phyloP scores from a whole-genome alignment of 2,113 vertebrate species.

The Benitochromis conjunctus region DNA sequence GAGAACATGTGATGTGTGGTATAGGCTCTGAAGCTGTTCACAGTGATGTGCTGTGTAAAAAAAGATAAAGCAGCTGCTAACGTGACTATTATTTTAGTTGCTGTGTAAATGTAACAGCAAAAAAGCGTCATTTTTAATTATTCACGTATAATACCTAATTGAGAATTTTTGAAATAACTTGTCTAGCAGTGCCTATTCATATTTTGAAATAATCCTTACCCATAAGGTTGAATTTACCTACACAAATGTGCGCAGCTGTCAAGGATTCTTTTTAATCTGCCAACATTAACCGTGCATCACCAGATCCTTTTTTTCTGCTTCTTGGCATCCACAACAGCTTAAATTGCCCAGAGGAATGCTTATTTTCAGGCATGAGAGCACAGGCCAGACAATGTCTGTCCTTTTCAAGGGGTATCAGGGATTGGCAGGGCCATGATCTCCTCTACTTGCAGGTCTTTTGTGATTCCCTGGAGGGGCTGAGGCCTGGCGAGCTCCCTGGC shows the following conservation, averaged over 20 bases:
- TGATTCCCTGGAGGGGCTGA: conserved; percentile 51
- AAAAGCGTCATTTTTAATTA: background rate
- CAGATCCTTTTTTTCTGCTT: conserved; percentile 10
- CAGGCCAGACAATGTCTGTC: conserved; percentile 57
- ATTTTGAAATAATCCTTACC: background rate
- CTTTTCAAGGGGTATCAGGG: conserved; percentile 64
- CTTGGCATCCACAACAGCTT: conserved; percentile 9
- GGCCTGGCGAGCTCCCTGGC: conserved; percentile 46
- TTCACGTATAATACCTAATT: background rate
- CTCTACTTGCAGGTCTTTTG: conserved; percentile 53
- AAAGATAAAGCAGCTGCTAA: background rate
- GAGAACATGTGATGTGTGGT: background rate
- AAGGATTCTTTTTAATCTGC: conserved; percentile 12
- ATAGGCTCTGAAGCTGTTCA: background rate
- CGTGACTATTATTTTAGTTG: background rate
- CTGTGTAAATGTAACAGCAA: background rate
- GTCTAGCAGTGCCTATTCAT: background rate
- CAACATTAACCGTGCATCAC: conserved; percentile 22
- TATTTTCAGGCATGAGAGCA: conserved; percentile 52
- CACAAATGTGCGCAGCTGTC: background rate
- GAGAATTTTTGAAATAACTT: rapidly evolving
- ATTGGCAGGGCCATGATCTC: conserved; percentile 61
- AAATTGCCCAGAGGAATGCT: conserved; percentile 53
- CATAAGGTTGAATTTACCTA: background rate
- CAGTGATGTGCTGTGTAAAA: background rate